phyloP scores from a whole-genome alignment of 2,113 vertebrate species.

The Paradisaea rubra region DNA sequence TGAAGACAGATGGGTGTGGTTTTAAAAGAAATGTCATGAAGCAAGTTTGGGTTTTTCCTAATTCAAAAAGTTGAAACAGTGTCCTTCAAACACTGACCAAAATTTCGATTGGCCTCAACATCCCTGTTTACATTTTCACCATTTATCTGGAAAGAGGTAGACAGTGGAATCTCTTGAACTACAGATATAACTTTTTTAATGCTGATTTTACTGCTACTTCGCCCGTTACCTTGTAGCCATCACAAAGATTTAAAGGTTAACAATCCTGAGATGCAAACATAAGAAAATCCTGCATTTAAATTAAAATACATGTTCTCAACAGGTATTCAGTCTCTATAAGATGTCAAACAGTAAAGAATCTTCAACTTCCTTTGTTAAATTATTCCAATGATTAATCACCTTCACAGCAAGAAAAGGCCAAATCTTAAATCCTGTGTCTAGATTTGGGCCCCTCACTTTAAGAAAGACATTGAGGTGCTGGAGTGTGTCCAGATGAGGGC shows the following conservation, averaged over 20 bases:
- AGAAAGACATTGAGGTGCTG: neutral
- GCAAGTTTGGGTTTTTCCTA: accelerated
- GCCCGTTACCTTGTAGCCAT: neutral
- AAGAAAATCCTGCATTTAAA: neutral
- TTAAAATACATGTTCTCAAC: neutral
- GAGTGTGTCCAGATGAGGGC: neutral
- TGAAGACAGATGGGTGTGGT: neutral
- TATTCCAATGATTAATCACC: neutral
- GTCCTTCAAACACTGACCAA: neutral
- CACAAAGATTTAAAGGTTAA: neutral
- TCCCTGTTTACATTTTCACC: neutral
- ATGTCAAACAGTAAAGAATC: neutral
- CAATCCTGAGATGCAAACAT: neutral
- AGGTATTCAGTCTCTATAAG: neutral
- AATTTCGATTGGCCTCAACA: neutral
- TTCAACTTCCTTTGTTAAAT: neutral
- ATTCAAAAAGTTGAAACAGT: accelerated
- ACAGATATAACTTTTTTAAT: neutral
- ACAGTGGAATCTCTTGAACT: neutral
- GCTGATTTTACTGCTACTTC: neutral
- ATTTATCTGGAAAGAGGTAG: neutral
- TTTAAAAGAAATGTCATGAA: neutral
- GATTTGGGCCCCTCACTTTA: neutral
- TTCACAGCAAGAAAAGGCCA: neutral
- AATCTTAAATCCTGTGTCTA: neutral